Base-by-base conservation (phyloP, 2,113 vertebrate genomes). In the Rhegmatorhina hoffmannsi region DNA sequence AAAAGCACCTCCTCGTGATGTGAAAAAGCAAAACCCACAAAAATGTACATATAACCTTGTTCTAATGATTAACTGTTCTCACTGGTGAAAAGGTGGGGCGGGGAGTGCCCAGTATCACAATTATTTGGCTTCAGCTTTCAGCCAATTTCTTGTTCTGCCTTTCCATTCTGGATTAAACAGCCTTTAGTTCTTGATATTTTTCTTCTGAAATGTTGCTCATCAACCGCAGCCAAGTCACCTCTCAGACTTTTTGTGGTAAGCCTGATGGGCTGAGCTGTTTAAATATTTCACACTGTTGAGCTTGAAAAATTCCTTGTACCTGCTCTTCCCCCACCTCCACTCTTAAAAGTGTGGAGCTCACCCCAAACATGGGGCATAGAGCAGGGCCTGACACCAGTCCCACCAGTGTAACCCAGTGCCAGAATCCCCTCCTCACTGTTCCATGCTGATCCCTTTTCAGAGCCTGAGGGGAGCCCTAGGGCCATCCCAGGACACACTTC, bases 81-180 rank as follows among this genome's bases (percentile, higher is more conserved):
- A 36, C 29, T 52, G 26, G 11, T 38, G 29, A 67, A 70, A 88
- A 55, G 6, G 33, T 14, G 40, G 13, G 40, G 12, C 17, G 49
- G 3, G 17, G 11, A 17, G 17, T 74, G 23, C 17, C 46, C 64
- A 12, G 58, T 80, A 83, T 67, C 69, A 16, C 79, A 63, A 83
- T 89, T 89, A 68, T 50, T 82, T 74, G 75, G 47, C 85, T 90
- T 88, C 67, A 72, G 17, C 19, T 91, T 91, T 89, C 73, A 84
- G 68, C 44, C 16, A 77, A 6, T 68, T 81, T 77, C 63, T 85
- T 66, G 18, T 77, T 94, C 49, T 90, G 81, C 23, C 70, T 80
- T 92, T 83, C 50, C 17, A 36, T 23, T 52, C 13, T 12, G 67
- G 24, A 89, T 90, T 81, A 87, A 84, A n/a, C 12, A 84, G 28